Evolutionary conservation across 2,888 invertebrate species (phyloP).

Genomic region (Thecophora atra): DNA sequence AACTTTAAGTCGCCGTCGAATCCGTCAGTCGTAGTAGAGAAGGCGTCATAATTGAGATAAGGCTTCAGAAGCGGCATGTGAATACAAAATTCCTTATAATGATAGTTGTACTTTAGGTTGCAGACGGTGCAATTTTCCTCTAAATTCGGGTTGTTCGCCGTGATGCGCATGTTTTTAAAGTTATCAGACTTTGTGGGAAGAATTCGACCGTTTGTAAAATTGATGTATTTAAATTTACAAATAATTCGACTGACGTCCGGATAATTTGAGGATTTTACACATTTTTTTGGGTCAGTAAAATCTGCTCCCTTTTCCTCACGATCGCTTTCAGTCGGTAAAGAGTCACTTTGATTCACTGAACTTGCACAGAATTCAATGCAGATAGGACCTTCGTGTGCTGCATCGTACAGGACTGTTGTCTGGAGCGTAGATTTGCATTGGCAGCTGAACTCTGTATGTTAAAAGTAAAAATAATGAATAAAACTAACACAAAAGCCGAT

Average conservation of each 20-base stretch:
- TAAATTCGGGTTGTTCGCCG: conserved; percentile 6
- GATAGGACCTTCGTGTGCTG: conserved; percentile 52
- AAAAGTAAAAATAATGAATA: conserved; percentile 9
- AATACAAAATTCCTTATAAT: conserved; percentile 60
- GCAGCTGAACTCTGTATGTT: conserved; percentile 65
- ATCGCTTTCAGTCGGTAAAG: conserved; percentile 10
- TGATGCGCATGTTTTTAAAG: conserved; percentile 19
- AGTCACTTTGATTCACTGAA: conserved; percentile 27
- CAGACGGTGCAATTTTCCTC: conserved; percentile 53
- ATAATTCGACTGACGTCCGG: conserved; percentile 18
- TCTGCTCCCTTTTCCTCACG: neutral
- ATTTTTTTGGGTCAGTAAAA: conserved; percentile 19
- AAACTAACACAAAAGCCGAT: neutral
- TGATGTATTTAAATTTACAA: conserved; percentile 57
- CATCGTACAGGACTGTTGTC: conserved; percentile 54
- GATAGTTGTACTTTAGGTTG: conserved; percentile 56
- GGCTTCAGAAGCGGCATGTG: conserved; percentile 56
- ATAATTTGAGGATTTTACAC: conserved; percentile 27
- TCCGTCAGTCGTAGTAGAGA: conserved; percentile 46
- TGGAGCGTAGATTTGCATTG: conserved; percentile 60
- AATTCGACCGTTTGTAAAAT: conserved; percentile 43
- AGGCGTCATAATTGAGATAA: conserved; percentile 58
- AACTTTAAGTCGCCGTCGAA: conserved; percentile 60
- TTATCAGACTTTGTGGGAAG: conserved; percentile 21
- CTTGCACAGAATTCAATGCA: conserved; percentile 53